Evolutionary conservation across 1,140 invertebrate species (phyloP), one percentile per base, ranked within the genome.

Genomic region (Pararge aegeria): DNA sequence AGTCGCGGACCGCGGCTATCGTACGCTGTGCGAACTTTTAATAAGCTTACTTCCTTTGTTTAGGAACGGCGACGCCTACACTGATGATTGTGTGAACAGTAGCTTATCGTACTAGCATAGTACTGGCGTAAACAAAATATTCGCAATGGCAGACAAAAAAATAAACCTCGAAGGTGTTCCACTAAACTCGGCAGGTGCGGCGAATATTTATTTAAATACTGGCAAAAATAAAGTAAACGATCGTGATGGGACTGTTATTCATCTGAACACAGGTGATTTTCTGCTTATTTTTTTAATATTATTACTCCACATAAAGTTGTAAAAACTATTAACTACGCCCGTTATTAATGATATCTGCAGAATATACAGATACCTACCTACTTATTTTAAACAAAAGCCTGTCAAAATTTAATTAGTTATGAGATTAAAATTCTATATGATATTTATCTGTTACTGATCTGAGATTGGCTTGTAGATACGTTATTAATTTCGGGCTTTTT

Each of bases 31-130:
- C 73, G 75, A 85, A 83, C 73, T 84, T 87, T 82, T 76, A 78
- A 68, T 78, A 81, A 84, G 78, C 78, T 86, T 73, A 73, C 68
- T 78, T 87, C 80, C 83, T 88, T 88, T 87, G 85, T 88, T 83
- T 85, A 82, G 76, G 75, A 64, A 72, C 70, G 70, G 61, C 73
- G 78, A 79, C 85, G 78, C 83, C 78, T 76, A 83, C 81, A 68
- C 75, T 61, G 64, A 68, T 72, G 68, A 65, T 77, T 61, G 72
- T 67, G 55, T 75, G 64, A 79, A 70, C 69, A 54, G 71, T 76
- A 78, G 62, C 78, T 70, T 70, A 59, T 65, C 64, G 66, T 74
- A 75, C 65, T 76, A 80, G 61, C 64, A 64, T 61, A 61, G 68
- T 70, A 73, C 64, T 62, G 50, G 29, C 40, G 38, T 37, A 54